Evolutionary conservation across 2,113 vertebrate species (phyloP).

Genomic region (Perca flavescens): DNA sequence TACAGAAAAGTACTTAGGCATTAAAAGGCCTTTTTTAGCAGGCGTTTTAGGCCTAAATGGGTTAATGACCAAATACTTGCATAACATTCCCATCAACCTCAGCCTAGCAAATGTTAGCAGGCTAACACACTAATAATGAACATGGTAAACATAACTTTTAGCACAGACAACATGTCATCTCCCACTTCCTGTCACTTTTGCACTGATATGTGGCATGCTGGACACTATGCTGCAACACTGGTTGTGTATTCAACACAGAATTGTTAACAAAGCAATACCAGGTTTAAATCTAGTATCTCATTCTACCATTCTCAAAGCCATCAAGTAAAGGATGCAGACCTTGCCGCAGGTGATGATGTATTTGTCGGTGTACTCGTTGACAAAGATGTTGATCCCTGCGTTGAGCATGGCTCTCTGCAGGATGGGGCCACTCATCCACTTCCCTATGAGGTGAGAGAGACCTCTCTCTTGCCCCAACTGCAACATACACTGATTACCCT

Average conservation of each 20-base stretch:
- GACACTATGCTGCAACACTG: background rate
- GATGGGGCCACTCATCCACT: constrained; percentile 84
- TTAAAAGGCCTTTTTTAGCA: no score
- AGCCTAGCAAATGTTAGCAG: background rate
- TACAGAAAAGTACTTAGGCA: no score
- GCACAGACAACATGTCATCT: background rate
- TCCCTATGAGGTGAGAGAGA: constrained; percentile 79
- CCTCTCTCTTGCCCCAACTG: constrained; percentile 63
- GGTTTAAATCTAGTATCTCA: background rate
- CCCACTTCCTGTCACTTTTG: background rate
- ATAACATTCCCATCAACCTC: background rate
- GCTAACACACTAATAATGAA: background rate
- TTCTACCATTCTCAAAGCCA: background rate
- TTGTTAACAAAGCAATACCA: background rate
- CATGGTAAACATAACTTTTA: background rate
- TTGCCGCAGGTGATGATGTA: constrained; percentile 85
- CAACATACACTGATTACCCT: constrained; percentile 89
- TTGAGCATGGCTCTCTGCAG: constrained; percentile 85
- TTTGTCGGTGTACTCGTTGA: constrained; percentile 83
- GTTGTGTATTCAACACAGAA: background rate
- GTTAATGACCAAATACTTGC: background rate
- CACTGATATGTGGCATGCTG: background rate
- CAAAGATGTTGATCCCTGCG: constrained; percentile 92
- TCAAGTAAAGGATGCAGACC: constrained; percentile 59
- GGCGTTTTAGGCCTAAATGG: no score